Evolutionary conservation across 2,797 vertebrate genomes (phyloP).

Genomic region (Dromococcyx pavoninus): DNA sequence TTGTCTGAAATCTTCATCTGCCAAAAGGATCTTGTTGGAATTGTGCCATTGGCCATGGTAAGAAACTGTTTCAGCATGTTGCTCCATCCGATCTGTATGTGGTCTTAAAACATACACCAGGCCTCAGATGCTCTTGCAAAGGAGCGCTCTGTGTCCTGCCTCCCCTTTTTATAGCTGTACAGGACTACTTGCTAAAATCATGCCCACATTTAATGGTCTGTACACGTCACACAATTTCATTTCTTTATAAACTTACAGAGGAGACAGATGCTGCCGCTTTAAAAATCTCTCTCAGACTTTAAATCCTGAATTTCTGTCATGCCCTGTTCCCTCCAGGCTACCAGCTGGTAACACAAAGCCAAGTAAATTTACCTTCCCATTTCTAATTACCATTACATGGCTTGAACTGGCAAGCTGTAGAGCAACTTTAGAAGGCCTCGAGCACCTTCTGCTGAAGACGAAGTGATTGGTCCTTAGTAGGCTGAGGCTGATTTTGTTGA

Average conservation of each 20-base stretch:
- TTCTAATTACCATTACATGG: neutral
- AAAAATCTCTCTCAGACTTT: neutral
- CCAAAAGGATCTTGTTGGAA: constrained; percentile 89
- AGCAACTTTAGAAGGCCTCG: neutral
- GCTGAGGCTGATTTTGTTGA: neutral
- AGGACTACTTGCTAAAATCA: neutral
- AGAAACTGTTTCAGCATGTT: constrained; percentile 56
- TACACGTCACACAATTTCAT: neutral
- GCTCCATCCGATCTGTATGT: neutral
- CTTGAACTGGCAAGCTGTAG: neutral
- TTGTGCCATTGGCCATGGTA: constrained; percentile 94
- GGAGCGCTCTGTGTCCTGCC: neutral
- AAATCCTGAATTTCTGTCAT: neutral
- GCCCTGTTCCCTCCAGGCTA: neutral
- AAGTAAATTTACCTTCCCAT: neutral
- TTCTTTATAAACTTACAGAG: neutral
- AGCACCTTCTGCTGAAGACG: neutral
- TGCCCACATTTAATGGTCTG: neutral
- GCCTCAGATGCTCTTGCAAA: neutral
- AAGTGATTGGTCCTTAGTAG: neutral
- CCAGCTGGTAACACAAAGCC: neutral
- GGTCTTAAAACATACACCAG: neutral
- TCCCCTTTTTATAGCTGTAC: neutral
- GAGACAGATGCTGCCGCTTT: neutral
- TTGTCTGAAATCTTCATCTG: constrained; percentile 90